phyloP scores from a whole-genome alignment of 35 echinoderm and acorn worm species.

The Strongylocentrotus purpuratus region DNA sequence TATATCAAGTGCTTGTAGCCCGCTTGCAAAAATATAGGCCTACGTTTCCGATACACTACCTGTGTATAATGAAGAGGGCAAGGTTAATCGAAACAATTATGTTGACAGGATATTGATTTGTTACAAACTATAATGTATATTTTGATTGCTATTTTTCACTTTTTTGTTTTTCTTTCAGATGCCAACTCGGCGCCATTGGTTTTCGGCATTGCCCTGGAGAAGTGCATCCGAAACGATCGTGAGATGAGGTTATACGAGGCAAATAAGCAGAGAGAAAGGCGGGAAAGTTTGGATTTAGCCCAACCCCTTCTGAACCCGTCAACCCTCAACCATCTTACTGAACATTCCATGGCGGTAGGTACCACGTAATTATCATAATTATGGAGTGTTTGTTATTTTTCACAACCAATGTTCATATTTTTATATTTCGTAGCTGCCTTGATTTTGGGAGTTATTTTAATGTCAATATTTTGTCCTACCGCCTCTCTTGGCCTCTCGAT shows the following conservation, averaged over 20 bases:
- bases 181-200: conserved; percentile 55
- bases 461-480: too few relatives aligned
- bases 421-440: too few relatives aligned
- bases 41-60: too few relatives aligned
- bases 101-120: background rate
- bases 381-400: background rate
- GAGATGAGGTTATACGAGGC: conserved; percentile 65
- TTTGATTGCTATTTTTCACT: background rate
- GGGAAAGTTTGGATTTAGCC: conserved; percentile 78
- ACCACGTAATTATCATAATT: background rate
- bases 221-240: conserved; percentile 72
- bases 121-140: background rate
- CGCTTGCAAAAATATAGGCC: too few relatives aligned
- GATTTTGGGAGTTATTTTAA: too few relatives aligned
- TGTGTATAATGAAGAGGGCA: too few relatives aligned
- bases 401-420: background rate
- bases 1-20: too few relatives aligned
- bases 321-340: background rate
- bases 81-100: too few relatives aligned
- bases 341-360: conserved; percentile 39
- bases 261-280: conserved; percentile 55
- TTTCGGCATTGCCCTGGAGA: conserved; percentile 78
- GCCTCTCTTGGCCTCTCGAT: too few relatives aligned
- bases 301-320: conserved; percentile 8
- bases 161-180: conserved; percentile 45